Evolutionary conservation across 30 jellyfish, hydroid and myxozoan species (phyloP).

Genomic region (Clytia hemisphaerica): DNA sequence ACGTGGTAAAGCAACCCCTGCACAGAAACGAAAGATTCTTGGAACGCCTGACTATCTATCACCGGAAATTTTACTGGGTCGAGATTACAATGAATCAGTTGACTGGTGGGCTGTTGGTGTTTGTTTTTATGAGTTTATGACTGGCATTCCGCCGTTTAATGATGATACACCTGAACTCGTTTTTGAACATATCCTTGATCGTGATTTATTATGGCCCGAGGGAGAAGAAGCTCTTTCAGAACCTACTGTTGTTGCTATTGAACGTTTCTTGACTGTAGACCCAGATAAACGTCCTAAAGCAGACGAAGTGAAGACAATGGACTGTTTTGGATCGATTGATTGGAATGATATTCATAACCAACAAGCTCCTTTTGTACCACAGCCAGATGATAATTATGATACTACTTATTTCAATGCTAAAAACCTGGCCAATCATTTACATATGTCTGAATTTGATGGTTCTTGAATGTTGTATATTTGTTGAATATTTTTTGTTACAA

Average conservation of each 20-base stretch:
- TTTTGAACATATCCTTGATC: slow-evolving; percentile 62
- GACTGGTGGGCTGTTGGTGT: slow-evolving; percentile 96
- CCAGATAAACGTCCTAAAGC: slow-evolving; percentile 56
- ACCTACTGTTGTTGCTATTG: slow-evolving; percentile 41
- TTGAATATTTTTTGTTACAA: no score
- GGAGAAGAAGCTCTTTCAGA: slow-evolving; percentile 65
- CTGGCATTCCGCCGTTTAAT: slow-evolving; percentile 85
- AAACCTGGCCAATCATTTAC: slow-evolving; percentile 19
- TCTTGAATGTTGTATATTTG: no score
- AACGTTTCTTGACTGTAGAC: slow-evolving; percentile 39
- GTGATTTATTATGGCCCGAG: slow-evolving; percentile 82
- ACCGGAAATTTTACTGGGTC: slow-evolving; percentile 73
- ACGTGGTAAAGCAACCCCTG: slow-evolving; percentile 54
- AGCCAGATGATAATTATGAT: slow-evolving; percentile 82
- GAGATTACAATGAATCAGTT: slow-evolving; percentile 71
- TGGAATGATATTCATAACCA: slow-evolving; percentile 67
- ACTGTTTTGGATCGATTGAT: slow-evolving; percentile 43
- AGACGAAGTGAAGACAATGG: slow-evolving; percentile 43
- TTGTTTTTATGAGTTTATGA: slow-evolving; percentile 74
- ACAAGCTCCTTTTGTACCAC: slow-evolving; percentile 81
- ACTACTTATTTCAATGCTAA: slow-evolving; percentile 83
- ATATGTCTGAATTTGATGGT: slow-evolving; percentile 13
- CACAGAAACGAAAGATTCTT: slow-evolving; percentile 30
- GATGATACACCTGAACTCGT: slow-evolving; percentile 93
- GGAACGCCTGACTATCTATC: slow-evolving; percentile 96